These are phyloP conservation scores for Drosophila kuntzei DNA, from an alignment of 2,888 invertebrate species.

Conservation along the genomic window DNA sequence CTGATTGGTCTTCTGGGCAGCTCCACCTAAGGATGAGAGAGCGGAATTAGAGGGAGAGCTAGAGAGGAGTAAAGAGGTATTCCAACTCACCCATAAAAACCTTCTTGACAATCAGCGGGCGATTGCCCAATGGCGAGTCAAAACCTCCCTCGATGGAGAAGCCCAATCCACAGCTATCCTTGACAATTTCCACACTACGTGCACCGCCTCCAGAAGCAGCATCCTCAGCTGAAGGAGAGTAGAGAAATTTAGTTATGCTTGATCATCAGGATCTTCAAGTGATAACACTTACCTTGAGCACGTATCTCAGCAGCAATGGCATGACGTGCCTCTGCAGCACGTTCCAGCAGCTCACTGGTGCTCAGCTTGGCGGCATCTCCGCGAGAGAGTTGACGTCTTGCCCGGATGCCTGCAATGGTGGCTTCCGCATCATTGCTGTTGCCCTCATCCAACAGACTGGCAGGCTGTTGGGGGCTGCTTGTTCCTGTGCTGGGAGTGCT, in stretches of 20 bases:
- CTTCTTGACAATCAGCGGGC: slow-evolving; percentile 95
- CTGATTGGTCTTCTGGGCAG: slow-evolving; percentile 94
- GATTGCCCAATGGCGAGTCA: slow-evolving; percentile 95
- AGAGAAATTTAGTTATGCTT: not conserved
- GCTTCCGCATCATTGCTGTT: slow-evolving; percentile 66
- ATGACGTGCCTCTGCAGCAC: slow-evolving; percentile 84
- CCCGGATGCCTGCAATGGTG: slow-evolving; percentile 80
- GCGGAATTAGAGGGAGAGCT: not conserved
- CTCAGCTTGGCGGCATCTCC: slow-evolving; percentile 84
- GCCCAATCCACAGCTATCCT: slow-evolving; percentile 95
- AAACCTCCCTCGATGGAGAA: slow-evolving; percentile 97
- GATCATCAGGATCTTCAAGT: not conserved
- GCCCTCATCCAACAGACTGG: slow-evolving; percentile 61
- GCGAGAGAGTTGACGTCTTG: slow-evolving; percentile 82
- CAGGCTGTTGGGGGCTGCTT: slow-evolving; percentile 75
- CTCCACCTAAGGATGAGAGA: slow-evolving; percentile 88
- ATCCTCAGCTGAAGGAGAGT: slow-evolving; percentile 69
- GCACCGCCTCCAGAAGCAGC: slow-evolving; percentile 71
- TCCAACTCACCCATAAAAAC: slow-evolving; percentile 93
- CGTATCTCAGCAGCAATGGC: slow-evolving; percentile 84
- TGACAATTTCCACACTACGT: slow-evolving; percentile 83
- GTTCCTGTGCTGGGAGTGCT: slow-evolving; percentile 73
- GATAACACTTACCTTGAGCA: slow-evolving; percentile 78
- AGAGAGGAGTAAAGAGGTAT: too few species aligned
- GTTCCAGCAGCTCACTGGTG: slow-evolving; percentile 84